A percentile compares a stretch with the other conserved stretches of the same genome.
These are phyloP conservation scores for Epinephelus malabaricus DNA, from an alignment of 2,797 vertebrate species.

Conservation along the genomic window DNA sequence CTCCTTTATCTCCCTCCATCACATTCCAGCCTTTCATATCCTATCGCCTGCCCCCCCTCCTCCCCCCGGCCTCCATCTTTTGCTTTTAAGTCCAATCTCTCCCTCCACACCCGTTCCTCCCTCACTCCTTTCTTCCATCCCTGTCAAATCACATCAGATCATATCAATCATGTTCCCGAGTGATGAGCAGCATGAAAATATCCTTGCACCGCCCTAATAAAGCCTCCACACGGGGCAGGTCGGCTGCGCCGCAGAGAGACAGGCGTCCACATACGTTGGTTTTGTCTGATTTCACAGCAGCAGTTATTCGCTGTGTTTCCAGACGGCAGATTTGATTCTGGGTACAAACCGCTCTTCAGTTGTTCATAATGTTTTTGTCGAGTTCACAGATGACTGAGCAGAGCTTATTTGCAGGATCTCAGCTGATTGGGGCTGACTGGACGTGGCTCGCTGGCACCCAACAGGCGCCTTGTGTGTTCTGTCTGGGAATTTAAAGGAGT, in stretches of 20 bases:
- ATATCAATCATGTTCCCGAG: slow-evolving; percentile 64
- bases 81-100: slow-evolving; percentile 36
- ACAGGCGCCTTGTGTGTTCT: background rate
- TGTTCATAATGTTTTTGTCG: slow-evolving; percentile 2
- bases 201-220: background rate
- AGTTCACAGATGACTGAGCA: background rate
- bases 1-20: slow-evolving; percentile 17
- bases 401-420: background rate
- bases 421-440: background rate
- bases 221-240: background rate
- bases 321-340: background rate
- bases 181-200: slow-evolving; percentile 35
- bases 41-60: background rate
- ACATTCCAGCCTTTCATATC: slow-evolving; percentile 28
- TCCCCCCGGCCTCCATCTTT: slow-evolving; percentile 24
- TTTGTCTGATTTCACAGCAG: background rate
- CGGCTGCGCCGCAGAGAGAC: background rate
- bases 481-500: slow-evolving; percentile 1
- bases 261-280: background rate
- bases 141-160: slow-evolving; percentile 58
- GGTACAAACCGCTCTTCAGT: background rate
- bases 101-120: background rate
- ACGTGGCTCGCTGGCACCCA: background rate
- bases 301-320: background rate
- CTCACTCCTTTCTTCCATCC: slow-evolving; percentile 11